These are phyloP conservation scores for Vombatus ursinus DNA, from an alignment of 2,113 vertebrate species.

Conservation along the genomic window DNA sequence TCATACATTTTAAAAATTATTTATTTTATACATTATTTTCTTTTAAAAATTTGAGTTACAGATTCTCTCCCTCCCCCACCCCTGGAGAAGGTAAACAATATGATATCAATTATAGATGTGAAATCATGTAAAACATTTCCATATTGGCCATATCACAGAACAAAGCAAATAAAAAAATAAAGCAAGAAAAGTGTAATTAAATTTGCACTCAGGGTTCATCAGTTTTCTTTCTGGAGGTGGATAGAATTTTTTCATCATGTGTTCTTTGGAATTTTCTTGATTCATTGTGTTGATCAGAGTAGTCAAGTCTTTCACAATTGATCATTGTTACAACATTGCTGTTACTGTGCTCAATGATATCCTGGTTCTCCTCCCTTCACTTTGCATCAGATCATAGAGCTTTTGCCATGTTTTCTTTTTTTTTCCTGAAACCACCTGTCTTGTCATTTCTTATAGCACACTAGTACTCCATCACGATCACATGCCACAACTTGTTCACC, in stretches of 20 bases:
- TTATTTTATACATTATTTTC: no score
- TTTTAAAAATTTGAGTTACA: not conserved
- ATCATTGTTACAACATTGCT: not conserved
- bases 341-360: not conserved
- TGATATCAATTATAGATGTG: not conserved
- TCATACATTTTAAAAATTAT: no score
- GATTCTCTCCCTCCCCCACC: not conserved
- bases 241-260: not conserved
- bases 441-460: not conserved
- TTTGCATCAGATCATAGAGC: not conserved
- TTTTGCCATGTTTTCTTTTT: not conserved
- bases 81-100: not conserved
- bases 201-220: not conserved
- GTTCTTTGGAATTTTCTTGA: not conserved
- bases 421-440: not conserved
- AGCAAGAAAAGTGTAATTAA: not conserved
- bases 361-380: not conserved
- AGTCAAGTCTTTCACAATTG: not conserved
- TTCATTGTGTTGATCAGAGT: not conserved
- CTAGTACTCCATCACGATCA: not conserved
- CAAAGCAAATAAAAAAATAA: not conserved
- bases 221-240: not conserved
- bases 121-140: not conserved
- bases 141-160: not conserved
- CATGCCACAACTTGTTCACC: not conserved